These are phyloP conservation scores for Nannospalax galili DNA, from an alignment of 2,113 vertebrate genomes.

Conservation along the genomic window DNA sequence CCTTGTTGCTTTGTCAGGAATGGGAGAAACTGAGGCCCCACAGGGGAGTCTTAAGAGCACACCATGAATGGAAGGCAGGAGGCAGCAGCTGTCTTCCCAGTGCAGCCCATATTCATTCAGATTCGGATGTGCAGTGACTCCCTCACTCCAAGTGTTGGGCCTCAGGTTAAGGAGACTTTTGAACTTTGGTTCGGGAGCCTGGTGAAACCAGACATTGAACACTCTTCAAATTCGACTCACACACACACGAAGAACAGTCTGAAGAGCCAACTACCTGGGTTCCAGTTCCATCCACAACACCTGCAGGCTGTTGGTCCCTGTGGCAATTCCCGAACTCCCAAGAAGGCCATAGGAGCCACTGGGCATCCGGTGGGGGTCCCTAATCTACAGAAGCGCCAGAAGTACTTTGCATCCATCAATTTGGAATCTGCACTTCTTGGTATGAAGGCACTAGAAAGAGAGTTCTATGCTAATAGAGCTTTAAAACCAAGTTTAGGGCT, in stretches of 20 bases:
- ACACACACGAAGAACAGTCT: neutral
- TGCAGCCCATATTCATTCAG: neutral
- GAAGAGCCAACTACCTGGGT: neutral
- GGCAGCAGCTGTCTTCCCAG: neutral
- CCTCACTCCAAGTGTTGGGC: neutral
- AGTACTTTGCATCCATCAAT: neutral
- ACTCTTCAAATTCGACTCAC: neutral
- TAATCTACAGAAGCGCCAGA: neutral
- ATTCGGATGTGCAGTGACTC: neutral
- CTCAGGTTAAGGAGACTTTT: neutral
- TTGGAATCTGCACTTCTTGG: neutral
- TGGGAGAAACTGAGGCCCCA: neutral
- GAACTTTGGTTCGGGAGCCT: neutral
- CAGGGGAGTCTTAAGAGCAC: neutral
- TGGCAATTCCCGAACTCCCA: neutral
- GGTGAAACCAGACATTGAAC: neutral
- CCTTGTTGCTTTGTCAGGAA: neutral
- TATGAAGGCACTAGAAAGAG: neutral
- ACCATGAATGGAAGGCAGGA: neutral
- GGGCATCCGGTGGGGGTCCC: neutral
- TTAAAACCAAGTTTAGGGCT: no score
- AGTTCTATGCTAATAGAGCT: neutral
- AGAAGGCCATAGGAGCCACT: neutral
- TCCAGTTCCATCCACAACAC: fast-evolving
- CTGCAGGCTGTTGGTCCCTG: neutral